A percentile compares a stretch with the other conserved stretches of the same genome.
These are phyloP conservation scores for Dicrurus megarhynchus DNA, from an alignment of 2,113 vertebrate species.

Conservation along the genomic window DNA sequence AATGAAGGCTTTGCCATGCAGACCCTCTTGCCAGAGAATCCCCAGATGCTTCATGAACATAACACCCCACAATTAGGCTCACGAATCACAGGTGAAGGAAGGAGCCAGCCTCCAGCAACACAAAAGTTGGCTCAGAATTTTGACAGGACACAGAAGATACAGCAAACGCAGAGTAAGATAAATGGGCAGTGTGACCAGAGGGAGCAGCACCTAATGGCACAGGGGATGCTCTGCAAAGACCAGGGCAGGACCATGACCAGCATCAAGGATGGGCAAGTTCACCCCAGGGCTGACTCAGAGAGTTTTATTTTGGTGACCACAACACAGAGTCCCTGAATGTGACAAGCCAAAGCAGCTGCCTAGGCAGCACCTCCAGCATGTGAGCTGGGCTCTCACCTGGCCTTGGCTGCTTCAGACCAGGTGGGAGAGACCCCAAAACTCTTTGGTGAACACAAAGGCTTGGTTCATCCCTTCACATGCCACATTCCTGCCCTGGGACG, in stretches of 20 bases:
- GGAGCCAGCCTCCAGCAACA: neutral
- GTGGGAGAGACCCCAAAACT: neutral
- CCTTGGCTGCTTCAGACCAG: neutral
- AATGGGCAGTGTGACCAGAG: neutral
- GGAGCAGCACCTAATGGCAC: neutral
- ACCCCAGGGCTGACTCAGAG: too few relatives aligned
- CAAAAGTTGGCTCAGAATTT: neutral
- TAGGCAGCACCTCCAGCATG: neutral
- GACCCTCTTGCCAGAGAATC: neutral
- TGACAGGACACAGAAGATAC: neutral
- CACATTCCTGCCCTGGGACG: accelerated
- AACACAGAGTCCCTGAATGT: accelerated
- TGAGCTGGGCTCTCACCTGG: accelerated
- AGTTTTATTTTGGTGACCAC: neutral
- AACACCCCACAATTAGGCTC: neutral
- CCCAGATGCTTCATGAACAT: neutral
- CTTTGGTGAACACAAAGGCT: neutral
- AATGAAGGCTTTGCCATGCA: neutral
- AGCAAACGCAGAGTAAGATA: accelerated
- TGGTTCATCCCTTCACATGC: neutral
- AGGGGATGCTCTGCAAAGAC: neutral
- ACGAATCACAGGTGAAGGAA: neutral
- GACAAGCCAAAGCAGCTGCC: neutral
- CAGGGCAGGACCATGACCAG: neutral
- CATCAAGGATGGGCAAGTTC: accelerated